Evolutionary conservation across 2,888 invertebrate species (phyloP), one percentile per base, ranked within the genome.

Genomic region (Agrochola lota): DNA sequence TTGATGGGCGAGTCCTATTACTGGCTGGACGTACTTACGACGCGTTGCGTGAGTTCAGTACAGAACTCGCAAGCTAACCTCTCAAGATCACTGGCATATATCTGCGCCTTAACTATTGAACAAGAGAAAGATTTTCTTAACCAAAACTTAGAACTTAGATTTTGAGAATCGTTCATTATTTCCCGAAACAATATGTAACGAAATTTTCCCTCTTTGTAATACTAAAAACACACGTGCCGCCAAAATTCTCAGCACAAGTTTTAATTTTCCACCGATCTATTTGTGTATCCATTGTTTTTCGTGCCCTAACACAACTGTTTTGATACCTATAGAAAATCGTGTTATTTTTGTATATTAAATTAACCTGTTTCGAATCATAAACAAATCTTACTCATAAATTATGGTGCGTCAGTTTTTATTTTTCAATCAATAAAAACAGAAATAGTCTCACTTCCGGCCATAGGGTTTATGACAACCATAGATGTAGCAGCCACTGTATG

Each of bases 351-450:
- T 87, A 84, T 88, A 80, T 80, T 79, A 85, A 88, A 86, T 81
- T 83, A 83, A 84, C 82, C 75, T 74, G 82, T 85, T 87, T 77
- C 57, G 64, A 87, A 23, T 87, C 75, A 80, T 92, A 91, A 92
- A 92, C 91, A 91, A 87, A 83, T 80, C 77, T 81, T 83, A 80
- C 79, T 87, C 84, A 85, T 90, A 88, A 90, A 91, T 91, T 85
- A 89, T 81, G 82, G 83, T 79, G 71, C 80, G 89, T 87, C 81
- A 89, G 91, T 93, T 83, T 93, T 83, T 91, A 93, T 89, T 85
- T 91, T 91, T 91, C 89, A 93, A 94, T 94, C 93, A 91, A 93
- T 94, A 94, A 94, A 69, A 94, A 93, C 93, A 85, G 89, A 94
- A 94, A 94, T 94, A 94, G 92, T 90, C 88, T 86, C 80, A 89